Conservation (phyloP, 2,888 invertebrate genomes). For the Ariolimax columbianus region DNA sequence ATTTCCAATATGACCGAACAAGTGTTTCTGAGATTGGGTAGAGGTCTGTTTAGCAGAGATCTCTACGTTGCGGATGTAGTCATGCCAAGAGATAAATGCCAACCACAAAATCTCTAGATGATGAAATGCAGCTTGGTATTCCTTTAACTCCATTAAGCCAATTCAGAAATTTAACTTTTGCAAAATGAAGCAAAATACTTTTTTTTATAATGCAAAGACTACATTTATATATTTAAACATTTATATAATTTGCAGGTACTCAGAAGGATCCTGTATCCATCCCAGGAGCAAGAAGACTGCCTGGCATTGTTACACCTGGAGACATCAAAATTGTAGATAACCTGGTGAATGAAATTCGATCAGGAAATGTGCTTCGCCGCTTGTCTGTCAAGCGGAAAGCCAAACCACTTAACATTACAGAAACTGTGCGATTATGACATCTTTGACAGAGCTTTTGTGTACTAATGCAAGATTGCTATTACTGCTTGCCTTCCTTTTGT, state of each 20-base stretch:
- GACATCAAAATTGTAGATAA: conserved; percentile 71
- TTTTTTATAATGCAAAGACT: neutral
- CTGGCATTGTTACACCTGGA: conserved; percentile 32
- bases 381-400: conserved; percentile 65
- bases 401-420: conserved; percentile 38
- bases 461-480: neutral
- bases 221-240: neutral
- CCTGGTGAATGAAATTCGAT: conserved; percentile 72
- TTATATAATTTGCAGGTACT: neutral
- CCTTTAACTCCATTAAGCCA: too few species aligned
- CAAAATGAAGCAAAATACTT: neutral
- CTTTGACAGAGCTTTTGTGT: neutral
- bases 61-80: too few species aligned
- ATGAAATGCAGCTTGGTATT: too few species aligned
- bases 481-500: neutral
- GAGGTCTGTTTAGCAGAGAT: too few species aligned
- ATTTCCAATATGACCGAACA: too few species aligned
- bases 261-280: conserved; percentile 37
- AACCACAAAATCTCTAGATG: too few species aligned
- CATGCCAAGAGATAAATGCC: too few species aligned
- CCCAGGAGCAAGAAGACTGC: conserved; percentile 35
- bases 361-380: conserved; percentile 70
- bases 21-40: too few species aligned
- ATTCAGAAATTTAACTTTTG: too few species aligned
- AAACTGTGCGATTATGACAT: conserved; percentile 42